Evolutionary conservation across 2,888 invertebrate species (phyloP).

Genomic region (Meteorus colon): DNA sequence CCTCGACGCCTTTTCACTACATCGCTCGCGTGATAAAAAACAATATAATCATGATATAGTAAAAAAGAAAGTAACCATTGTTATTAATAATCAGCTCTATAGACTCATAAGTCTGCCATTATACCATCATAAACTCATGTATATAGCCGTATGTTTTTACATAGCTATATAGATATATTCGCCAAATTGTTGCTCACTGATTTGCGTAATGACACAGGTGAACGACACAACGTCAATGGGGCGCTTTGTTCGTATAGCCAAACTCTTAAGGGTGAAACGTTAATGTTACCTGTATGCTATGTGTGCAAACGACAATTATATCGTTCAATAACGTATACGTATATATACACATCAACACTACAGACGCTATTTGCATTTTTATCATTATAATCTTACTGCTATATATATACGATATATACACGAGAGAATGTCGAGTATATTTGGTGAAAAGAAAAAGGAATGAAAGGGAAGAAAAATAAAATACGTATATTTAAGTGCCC

Average conservation of each 20-base stretch:
- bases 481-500: too few species aligned
- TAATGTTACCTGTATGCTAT: neutral
- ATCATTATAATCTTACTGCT: slow-evolving; percentile 1
- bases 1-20: slow-evolving; percentile 31
- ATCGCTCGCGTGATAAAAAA: slow-evolving; percentile 44
- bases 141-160: neutral
- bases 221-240: slow-evolving; percentile 7
- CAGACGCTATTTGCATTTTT: neutral
- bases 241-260: neutral
- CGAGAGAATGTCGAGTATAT: neutral
- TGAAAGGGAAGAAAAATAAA: too few species aligned
- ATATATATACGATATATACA: neutral
- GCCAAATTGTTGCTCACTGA: neutral
- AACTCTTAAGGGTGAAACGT: neutral
- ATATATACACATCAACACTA: neutral
- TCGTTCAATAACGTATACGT: neutral
- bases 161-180: neutral
- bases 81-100: slow-evolving; percentile 9
- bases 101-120: neutral
- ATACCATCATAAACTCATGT: neutral
- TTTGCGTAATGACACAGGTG: slow-evolving; percentile 3
- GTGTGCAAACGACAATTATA: neutral
- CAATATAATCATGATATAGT: slow-evolving; percentile 40
- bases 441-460: neutral
- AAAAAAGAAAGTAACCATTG: neutral